Percentiles rank a stretch among this genome's conserved stretches.
phyloP scores from a whole-genome alignment of 2,113 vertebrate genomes.

The Cygnus buccinator region DNA sequence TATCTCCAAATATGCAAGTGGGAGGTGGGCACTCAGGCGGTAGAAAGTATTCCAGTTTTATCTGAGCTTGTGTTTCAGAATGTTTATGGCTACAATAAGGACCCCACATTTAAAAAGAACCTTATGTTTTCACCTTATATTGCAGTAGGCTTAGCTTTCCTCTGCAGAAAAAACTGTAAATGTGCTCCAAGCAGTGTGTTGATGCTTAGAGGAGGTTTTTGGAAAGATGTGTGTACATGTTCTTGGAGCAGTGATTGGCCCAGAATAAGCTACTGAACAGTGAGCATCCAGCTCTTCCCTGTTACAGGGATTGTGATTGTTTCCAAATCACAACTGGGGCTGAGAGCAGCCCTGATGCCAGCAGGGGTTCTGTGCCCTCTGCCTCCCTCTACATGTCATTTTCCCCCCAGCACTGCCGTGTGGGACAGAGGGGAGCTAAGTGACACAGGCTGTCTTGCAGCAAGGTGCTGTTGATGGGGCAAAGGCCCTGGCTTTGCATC shows the following conservation, averaged over 20 bases:
- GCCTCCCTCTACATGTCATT: neutral
- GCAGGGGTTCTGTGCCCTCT: neutral
- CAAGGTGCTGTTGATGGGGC: neutral
- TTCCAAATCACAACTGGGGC: neutral
- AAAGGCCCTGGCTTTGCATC: neutral
- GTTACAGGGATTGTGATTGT: neutral
- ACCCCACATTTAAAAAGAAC: neutral
- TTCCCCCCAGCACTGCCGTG: fast-evolving
- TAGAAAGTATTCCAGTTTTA: neutral
- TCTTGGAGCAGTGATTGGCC: neutral
- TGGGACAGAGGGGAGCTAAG: neutral
- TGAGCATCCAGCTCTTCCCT: neutral
- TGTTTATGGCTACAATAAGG: neutral
- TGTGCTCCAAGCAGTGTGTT: neutral
- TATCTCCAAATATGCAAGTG: neutral
- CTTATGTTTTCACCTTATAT: neutral
- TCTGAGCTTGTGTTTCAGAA: neutral
- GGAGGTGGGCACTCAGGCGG: neutral
- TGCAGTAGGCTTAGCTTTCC: neutral
- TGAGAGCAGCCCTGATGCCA: neutral
- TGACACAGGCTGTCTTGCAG: neutral
- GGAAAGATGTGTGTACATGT: neutral
- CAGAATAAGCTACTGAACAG: neutral
- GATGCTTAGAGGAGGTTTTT: neutral
- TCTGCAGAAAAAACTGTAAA: neutral